Conservation (phyloP, 2,888 invertebrate genomes). For the Gymnocheta viridis region DNA sequence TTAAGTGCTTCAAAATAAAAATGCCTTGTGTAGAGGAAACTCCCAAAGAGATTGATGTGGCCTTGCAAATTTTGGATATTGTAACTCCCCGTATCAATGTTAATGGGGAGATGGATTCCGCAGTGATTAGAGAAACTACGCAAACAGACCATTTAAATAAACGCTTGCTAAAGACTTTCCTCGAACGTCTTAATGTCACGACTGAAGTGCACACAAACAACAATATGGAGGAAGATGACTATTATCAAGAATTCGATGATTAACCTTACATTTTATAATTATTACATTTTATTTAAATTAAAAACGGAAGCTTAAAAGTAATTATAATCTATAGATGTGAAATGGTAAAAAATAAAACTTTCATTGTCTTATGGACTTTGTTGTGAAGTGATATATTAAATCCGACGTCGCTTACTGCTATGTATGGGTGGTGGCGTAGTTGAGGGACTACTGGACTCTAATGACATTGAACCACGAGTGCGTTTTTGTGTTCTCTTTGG, state of each 20-base stretch:
- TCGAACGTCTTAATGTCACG: slow-evolving; percentile 75
- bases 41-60: slow-evolving; percentile 65
- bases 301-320: slow-evolving; percentile 56
- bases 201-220: slow-evolving; percentile 8
- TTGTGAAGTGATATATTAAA: slow-evolving; percentile 72
- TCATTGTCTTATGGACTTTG: background rate
- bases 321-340: slow-evolving; percentile 32
- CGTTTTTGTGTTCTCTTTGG: slow-evolving; percentile 81
- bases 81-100: slow-evolving; percentile 40
- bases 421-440: slow-evolving; percentile 81
- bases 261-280: slow-evolving; percentile 62
- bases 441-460: slow-evolving; percentile 82
- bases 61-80: slow-evolving; percentile 53
- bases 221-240: slow-evolving; percentile 62
- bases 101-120: slow-evolving; percentile 64
- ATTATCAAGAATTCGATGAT: slow-evolving; percentile 75
- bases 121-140: slow-evolving; percentile 75
- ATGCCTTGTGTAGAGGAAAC: slow-evolving; percentile 76
- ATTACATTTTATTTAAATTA: slow-evolving; percentile 47
- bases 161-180: slow-evolving; percentile 76
- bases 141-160: slow-evolving; percentile 80
- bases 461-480: slow-evolving; percentile 81
- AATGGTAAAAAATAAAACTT: slow-evolving; percentile 11
- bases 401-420: slow-evolving; percentile 80
- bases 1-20: background rate